Evolutionary conservation across 2,888 invertebrate genomes (phyloP).

Genomic region (Drosophila borborema): DNA sequence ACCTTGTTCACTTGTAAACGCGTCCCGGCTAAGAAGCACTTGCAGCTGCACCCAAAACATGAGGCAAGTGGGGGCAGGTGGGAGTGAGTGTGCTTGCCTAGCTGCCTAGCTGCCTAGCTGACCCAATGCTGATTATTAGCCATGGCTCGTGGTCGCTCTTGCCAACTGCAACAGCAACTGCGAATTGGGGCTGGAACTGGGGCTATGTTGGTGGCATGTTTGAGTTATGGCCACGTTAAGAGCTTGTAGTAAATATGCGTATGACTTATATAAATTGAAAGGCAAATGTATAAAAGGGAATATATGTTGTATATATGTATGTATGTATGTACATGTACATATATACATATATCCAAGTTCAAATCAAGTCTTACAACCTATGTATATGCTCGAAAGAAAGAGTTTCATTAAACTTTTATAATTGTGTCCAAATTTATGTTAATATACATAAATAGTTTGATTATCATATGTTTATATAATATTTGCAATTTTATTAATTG

Average conservation of each 20-base stretch:
- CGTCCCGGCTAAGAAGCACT: constrained; percentile 56
- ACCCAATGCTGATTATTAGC: constrained; percentile 66
- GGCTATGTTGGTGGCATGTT: constrained; percentile 75
- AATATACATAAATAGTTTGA: too few species aligned
- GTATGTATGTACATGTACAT: too few species aligned
- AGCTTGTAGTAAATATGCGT: constrained; percentile 47
- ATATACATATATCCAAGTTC: background rate
- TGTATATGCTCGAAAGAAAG: background rate
- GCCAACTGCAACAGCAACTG: constrained; percentile 19
- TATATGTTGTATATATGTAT: background rate
- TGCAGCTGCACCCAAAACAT: constrained; percentile 42
- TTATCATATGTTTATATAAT: too few species aligned
- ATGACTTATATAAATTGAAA: background rate
- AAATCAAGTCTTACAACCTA: background rate
- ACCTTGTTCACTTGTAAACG: constrained; percentile 49
- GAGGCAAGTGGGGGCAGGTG: background rate
- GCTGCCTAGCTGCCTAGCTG: constrained; percentile 29
- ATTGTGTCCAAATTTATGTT: background rate
- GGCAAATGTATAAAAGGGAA: background rate
- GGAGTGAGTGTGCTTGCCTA: constrained; percentile 9
- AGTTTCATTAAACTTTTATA: too few species aligned
- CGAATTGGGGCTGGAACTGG: constrained; percentile 27
- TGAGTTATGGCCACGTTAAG: constrained; percentile 72
- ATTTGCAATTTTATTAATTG: background rate
- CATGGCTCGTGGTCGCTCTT: constrained; percentile 52